These are phyloP conservation scores for Deilephila porcellus DNA, from an alignment of 2,888 invertebrate genomes.

Conservation along the genomic window DNA sequence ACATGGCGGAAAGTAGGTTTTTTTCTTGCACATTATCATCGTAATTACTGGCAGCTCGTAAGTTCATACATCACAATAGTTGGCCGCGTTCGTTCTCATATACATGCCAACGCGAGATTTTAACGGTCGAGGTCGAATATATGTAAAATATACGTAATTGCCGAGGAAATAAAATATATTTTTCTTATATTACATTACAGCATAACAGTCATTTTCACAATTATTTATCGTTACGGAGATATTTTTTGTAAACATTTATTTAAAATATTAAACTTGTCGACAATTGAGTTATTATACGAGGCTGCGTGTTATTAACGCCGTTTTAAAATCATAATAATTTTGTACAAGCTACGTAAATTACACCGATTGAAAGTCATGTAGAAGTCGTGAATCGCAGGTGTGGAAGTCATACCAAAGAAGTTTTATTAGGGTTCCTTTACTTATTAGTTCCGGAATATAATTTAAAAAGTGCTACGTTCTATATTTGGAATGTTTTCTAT, in stretches of 20 bases:
- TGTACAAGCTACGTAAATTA: too few relatives aligned
- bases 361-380: too few relatives aligned
- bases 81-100: slow-evolving; percentile 13
- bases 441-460: background rate
- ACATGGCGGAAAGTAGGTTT: slow-evolving; percentile 30
- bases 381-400: background rate
- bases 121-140: background rate
- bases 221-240: background rate
- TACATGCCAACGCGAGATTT: slow-evolving; percentile 23
- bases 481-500: background rate
- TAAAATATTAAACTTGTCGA: background rate
- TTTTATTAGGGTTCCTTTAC: background rate
- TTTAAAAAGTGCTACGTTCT: background rate
- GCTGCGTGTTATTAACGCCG: too few relatives aligned
- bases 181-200: slow-evolving; percentile 14
- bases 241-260: background rate
- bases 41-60: slow-evolving; percentile 33
- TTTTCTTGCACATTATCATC: slow-evolving; percentile 28
- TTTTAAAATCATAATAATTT: too few relatives aligned
- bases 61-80: slow-evolving; percentile 24
- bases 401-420: background rate
- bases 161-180: slow-evolving; percentile 14
- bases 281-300: background rate
- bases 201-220: background rate
- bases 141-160: slow-evolving; percentile 16